A percentile compares a stretch with the other conserved stretches of the same genome.
phyloP scores from a whole-genome alignment of 2,797 vertebrate genomes.

The Sebastes taczanowskii region DNA sequence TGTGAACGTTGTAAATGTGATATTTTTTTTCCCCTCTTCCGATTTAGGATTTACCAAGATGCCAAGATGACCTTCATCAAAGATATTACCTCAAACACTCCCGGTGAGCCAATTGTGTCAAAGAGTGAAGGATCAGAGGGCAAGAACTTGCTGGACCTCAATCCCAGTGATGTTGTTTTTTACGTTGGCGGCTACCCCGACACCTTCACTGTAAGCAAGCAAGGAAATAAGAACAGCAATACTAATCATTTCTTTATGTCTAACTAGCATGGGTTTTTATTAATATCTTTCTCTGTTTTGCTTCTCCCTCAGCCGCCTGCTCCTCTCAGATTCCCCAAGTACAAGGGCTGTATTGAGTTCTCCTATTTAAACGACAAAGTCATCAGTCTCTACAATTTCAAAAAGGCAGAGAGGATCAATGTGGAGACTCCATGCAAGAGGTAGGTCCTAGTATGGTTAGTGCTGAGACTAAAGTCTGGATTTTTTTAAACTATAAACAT shows the following conservation, averaged over 20 bases:
- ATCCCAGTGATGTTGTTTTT: slow-evolving; percentile 76
- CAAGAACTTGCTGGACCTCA: slow-evolving; percentile 78
- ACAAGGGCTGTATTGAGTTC: slow-evolving; percentile 93
- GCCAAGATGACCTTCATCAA: slow-evolving; percentile 67
- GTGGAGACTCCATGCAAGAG: slow-evolving; percentile 73
- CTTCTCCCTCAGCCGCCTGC: slow-evolving; percentile 84
- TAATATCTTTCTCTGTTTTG: slow-evolving; percentile 12
- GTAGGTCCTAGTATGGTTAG: slow-evolving; percentile 46
- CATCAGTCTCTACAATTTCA: slow-evolving; percentile 94
- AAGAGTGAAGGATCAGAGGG: accelerated
- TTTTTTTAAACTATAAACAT: neutral
- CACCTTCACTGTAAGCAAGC: slow-evolving; percentile 77
- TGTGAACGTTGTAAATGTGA: neutral
- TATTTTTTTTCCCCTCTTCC: neutral
- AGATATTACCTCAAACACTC: slow-evolving; percentile 8
- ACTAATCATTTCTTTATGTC: neutral
- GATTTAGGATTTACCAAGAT: slow-evolving; percentile 82
- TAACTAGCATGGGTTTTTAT: neutral
- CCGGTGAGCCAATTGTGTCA: accelerated
- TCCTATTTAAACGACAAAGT: slow-evolving; percentile 87
- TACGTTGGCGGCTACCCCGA: slow-evolving; percentile 84
- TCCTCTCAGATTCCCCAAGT: slow-evolving; percentile 83
- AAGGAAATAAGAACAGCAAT: neutral
- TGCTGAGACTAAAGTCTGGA: neutral
- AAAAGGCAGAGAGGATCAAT: slow-evolving; percentile 72